phyloP scores from a whole-genome alignment of 1,140 invertebrate species.

The Drosophila simulans region DNA sequence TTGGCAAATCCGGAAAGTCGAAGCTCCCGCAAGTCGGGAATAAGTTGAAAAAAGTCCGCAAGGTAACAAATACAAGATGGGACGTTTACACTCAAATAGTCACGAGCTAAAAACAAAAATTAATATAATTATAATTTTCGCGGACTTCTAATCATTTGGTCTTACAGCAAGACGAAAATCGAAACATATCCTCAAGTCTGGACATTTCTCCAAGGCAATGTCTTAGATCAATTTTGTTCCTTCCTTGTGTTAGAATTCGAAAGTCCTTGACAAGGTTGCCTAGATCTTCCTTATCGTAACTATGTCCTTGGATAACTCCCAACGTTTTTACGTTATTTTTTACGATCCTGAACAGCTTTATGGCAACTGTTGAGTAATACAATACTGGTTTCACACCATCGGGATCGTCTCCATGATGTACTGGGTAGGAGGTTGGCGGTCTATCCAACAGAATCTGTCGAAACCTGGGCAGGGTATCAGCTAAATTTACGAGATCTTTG shows the following conservation, averaged over 20 bases:
- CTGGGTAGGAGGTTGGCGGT: slow-evolving; percentile 3
- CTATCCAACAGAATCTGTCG: background rate
- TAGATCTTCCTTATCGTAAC: slow-evolving; percentile 1
- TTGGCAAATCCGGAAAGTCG: slow-evolving; percentile 18
- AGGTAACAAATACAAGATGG: slow-evolving; percentile 23
- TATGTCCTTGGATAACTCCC: slow-evolving; percentile 11
- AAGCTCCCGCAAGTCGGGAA: slow-evolving; percentile 12
- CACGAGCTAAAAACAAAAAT: background rate
- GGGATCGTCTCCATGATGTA: slow-evolving; percentile 1
- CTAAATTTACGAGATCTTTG: slow-evolving; percentile 15
- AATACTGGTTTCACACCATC: background rate
- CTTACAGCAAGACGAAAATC: slow-evolving; percentile 17
- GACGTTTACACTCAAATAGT: slow-evolving; percentile 21
- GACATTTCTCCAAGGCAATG: background rate
- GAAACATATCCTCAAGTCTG: background rate
- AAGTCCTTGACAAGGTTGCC: slow-evolving; percentile 6
- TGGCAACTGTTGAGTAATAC: slow-evolving; percentile 13
- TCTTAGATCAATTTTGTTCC: slow-evolving; percentile 2
- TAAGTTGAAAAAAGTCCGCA: slow-evolving; percentile 16
- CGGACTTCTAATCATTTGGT: too few relatives aligned
- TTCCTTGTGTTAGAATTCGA: slow-evolving; percentile 5
- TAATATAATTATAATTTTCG: too few relatives aligned
- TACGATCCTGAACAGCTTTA: background rate
- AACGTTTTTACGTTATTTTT: slow-evolving; percentile 15
- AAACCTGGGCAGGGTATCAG: background rate